These are phyloP conservation scores for Agonopterix alstromeriana DNA, from an alignment of 2,888 invertebrate genomes.

Conservation along the genomic window DNA sequence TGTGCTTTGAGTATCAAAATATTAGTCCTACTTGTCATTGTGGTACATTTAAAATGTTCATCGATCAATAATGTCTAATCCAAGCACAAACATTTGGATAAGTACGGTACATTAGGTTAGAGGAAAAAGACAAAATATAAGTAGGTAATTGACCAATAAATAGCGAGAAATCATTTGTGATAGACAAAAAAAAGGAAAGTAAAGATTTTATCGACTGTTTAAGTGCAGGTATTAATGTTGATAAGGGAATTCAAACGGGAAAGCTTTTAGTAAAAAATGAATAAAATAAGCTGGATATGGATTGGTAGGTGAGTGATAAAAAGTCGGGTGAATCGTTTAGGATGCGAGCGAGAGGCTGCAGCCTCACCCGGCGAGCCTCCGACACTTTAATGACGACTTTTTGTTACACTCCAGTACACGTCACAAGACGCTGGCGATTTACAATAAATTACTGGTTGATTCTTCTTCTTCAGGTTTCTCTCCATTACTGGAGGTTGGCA, in stretches of 20 bases:
- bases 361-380: slow-evolving; percentile 52
- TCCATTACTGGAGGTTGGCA: too few species aligned
- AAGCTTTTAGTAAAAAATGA: slow-evolving; percentile 50
- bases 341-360: slow-evolving; percentile 51
- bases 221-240: slow-evolving; percentile 10
- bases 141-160: neutral
- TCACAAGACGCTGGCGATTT: slow-evolving; percentile 26
- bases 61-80: too few species aligned
- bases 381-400: slow-evolving; percentile 72
- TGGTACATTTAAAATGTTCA: too few species aligned
- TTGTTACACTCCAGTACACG: slow-evolving; percentile 46
- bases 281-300: slow-evolving; percentile 61
- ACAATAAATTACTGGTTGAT: too few species aligned
- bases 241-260: slow-evolving; percentile 30
- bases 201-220: too few species aligned
- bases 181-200: too few species aligned
- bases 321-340: slow-evolving; percentile 65
- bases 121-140: too few species aligned
- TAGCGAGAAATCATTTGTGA: neutral
- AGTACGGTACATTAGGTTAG: too few species aligned
- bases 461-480: too few species aligned
- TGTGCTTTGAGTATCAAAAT: too few species aligned
- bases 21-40: too few species aligned
- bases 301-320: slow-evolving; percentile 62
- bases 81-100: too few species aligned